Evolutionary conservation across 2,888 invertebrate genomes (phyloP), one percentile per base, ranked within the genome.

Genomic region (Perizoma flavofasciatum): DNA sequence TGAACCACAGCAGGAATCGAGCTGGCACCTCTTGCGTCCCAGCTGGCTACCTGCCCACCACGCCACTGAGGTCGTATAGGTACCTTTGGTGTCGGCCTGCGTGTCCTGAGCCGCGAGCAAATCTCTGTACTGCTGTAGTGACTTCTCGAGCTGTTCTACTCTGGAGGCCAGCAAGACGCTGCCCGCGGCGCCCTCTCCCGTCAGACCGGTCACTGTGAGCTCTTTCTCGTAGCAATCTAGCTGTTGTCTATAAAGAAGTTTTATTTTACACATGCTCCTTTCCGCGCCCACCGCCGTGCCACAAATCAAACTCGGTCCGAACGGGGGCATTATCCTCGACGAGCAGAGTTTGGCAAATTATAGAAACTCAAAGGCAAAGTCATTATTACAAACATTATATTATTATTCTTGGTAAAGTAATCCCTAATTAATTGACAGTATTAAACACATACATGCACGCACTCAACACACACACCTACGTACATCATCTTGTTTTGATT

Each of bases 191-290:
- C 88, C 89, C 37, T 86, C 87, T 0, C 89, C 88, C 40, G 83
- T 80, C 45, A 91, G 59, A 6, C 61, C 57, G 0, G 88, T 85
- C 71, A 92, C 88, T 0, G 96, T 95, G 66, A 96, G 85, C 88
- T 97, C 97, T 77, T 95, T 96, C 85, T 97, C 97, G 75, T 96
- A 97, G 54, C 95, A 94, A 75, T 97, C 97, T 48, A 97, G 82
- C 72, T 97, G 95, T 61, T 95, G 94, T 22, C 44, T 44, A 41
- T 61, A 37, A 37, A 37, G 1, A 37, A 4, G 1, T 6, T 6
- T 6, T 3, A 5, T 6, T 37, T 37, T 37, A 6, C 37, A 37
- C 37, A 37, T 37, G 1, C 37, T 37, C 37, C 7, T 4, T 37
- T 5, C 5, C 35, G 83, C 93, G 41, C 35, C 56, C 0, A 93